phyloP scores from a whole-genome alignment of 1,140 invertebrate species.

The Laupala kohalensis region DNA sequence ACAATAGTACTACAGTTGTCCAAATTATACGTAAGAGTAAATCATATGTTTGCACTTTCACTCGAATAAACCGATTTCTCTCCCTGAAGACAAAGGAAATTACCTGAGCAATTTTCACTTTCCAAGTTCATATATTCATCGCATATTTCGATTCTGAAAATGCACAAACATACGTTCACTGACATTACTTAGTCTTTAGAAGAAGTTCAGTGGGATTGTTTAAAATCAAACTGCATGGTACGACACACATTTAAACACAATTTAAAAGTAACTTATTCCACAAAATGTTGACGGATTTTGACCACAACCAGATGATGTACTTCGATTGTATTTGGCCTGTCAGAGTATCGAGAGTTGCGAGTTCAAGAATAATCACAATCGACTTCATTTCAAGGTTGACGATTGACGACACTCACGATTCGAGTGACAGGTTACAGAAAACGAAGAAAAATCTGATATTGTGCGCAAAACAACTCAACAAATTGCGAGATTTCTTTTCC shows the following conservation, averaged over 20 bases:
- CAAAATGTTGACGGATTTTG: not conserved
- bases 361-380: too few species aligned
- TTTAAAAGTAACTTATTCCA: not conserved
- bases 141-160: slow-evolving; percentile 11
- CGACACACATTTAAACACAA: not conserved
- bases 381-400: too few species aligned
- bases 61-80: not conserved
- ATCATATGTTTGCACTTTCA: too few species aligned
- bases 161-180: slow-evolving; percentile 4
- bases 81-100: not conserved
- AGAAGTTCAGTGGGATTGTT: not conserved
- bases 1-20: too few species aligned
- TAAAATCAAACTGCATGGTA: not conserved
- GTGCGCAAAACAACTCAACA: too few species aligned
- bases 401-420: too few species aligned
- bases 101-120: not conserved
- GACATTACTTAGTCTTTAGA: slow-evolving; percentile 5
- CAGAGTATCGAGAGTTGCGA: not conserved
- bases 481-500: too few species aligned
- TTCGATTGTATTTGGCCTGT: not conserved
- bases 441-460: too few species aligned
- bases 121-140: not conserved
- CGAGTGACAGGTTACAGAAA: too few species aligned
- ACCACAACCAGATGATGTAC: not conserved
- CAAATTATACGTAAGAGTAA: too few species aligned